Percentiles rank a stretch among this genome's conserved stretches.
Conservation (phyloP, 2,888 invertebrate genomes). For the Cosmia trapezina region DNA sequence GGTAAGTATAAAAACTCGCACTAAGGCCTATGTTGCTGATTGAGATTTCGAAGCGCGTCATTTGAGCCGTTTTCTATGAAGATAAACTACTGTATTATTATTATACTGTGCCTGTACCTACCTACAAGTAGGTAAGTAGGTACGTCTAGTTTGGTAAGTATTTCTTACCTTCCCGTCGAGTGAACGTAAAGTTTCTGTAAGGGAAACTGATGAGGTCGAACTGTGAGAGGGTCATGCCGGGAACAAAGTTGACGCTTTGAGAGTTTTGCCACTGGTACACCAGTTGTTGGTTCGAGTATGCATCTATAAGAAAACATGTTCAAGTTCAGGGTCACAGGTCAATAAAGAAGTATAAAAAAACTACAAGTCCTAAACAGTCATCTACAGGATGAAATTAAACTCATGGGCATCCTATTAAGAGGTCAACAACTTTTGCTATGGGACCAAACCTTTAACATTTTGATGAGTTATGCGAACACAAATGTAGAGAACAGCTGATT, state of each 20-base stretch:
- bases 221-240: slow-evolving; percentile 97
- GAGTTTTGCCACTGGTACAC: slow-evolving; percentile 97
- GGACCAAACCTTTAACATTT: background rate
- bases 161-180: slow-evolving; percentile 93
- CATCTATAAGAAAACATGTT: slow-evolving; percentile 91
- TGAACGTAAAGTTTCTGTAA: slow-evolving; percentile 95
- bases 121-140: background rate
- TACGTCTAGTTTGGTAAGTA: slow-evolving; percentile 10
- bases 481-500: no score
- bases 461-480: no score
- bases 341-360: background rate
- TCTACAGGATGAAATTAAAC: no score
- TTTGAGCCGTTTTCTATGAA: no score
- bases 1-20: no score
- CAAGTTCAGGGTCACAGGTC: background rate
- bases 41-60: no score
- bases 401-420: no score
- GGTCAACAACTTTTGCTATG: no score
- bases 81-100: no score
- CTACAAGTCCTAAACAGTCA: background rate
- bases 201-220: slow-evolving; percentile 97
- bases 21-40: no score
- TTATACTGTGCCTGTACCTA: slow-evolving; percentile 4
- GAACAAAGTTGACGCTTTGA: slow-evolving; percentile 95
- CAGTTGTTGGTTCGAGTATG: slow-evolving; percentile 96